Conservation (phyloP, 2,797 vertebrate genomes). For the Clarias platycephalus region DNA sequence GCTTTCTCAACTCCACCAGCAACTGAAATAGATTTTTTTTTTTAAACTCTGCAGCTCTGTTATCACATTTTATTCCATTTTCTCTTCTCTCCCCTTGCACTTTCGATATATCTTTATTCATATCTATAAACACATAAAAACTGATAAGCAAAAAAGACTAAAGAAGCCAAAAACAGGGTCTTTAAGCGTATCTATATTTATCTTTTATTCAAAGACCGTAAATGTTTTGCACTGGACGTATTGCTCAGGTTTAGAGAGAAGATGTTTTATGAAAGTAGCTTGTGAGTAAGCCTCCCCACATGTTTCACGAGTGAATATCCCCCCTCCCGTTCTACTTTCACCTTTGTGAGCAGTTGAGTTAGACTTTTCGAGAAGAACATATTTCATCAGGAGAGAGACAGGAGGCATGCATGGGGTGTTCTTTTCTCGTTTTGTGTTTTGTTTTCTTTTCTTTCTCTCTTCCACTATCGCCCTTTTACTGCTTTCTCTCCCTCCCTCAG, state of each 20-base stretch:
- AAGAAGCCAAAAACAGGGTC: not conserved
- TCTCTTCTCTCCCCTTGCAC: not conserved
- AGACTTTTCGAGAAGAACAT: conserved; percentile 67
- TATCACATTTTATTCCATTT: not conserved
- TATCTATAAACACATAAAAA: not conserved
- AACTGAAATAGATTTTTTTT: not conserved
- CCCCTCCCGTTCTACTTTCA: conserved; percentile 7
- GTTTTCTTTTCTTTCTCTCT: conserved; percentile 47
- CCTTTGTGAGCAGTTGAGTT: conserved; percentile 33
- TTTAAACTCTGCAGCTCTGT: no score
- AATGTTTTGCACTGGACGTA: not conserved
- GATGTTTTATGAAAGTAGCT: not conserved
- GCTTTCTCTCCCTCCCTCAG: conserved; percentile 56
- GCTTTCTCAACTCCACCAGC: not conserved
- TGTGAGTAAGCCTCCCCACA: conserved; percentile 5
- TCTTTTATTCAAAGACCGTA: not conserved
- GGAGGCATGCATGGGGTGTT: conserved; percentile 74
- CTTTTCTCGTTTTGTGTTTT: conserved; percentile 63
- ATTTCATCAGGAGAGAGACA: conserved; percentile 78
- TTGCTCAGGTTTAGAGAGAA: not conserved
- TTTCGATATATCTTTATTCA: not conserved
- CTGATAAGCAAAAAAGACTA: not conserved
- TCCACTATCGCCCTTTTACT: conserved; percentile 47
- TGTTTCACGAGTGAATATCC: not conserved
- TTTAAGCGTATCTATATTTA: not conserved